phyloP scores from a whole-genome alignment of 2,888 invertebrate species.

The Aspidapion aeneum region DNA sequence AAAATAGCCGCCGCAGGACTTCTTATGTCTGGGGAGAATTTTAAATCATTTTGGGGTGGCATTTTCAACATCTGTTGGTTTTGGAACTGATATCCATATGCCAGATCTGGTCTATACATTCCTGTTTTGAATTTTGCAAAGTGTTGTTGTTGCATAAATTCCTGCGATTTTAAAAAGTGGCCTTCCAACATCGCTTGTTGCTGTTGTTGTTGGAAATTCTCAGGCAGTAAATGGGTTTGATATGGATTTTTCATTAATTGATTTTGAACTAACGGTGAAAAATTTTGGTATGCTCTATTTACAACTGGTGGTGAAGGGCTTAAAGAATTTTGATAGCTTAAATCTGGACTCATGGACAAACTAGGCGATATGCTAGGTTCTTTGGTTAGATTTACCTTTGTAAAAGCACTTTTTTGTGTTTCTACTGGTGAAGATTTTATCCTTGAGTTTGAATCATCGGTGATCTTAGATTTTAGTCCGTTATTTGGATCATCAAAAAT shows the following conservation, averaged over 20 bases:
- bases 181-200: slow-evolving; percentile 36
- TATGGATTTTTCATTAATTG: slow-evolving; percentile 55
- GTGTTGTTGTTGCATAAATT: slow-evolving; percentile 45
- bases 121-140: slow-evolving; percentile 53
- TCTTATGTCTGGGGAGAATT: slow-evolving; percentile 54
- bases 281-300: slow-evolving; percentile 44
- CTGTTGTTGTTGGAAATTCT: slow-evolving; percentile 38
- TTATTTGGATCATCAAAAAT: slow-evolving; percentile 56
- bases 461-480: not conserved
- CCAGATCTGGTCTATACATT: slow-evolving; percentile 57
- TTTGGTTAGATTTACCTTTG: slow-evolving; percentile 63
- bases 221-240: slow-evolving; percentile 51
- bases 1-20: slow-evolving; percentile 71
- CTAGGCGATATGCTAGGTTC: slow-evolving; percentile 56
- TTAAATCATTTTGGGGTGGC: slow-evolving; percentile 40
- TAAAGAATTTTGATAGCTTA: slow-evolving; percentile 73
- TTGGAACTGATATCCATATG: slow-evolving; percentile 52
- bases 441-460: slow-evolving; percentile 29
- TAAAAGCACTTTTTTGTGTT: slow-evolving; percentile 71
- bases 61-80: slow-evolving; percentile 39
- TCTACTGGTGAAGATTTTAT: slow-evolving; percentile 48
- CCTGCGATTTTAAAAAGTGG: slow-evolving; percentile 42
- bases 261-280: slow-evolving; percentile 50
- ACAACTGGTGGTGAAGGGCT: slow-evolving; percentile 65
- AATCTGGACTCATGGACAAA: slow-evolving; percentile 72